phyloP scores from a whole-genome alignment of 37 sponge, comb jelly and placozoan genomes.

The Aplysina aerophoba region DNA sequence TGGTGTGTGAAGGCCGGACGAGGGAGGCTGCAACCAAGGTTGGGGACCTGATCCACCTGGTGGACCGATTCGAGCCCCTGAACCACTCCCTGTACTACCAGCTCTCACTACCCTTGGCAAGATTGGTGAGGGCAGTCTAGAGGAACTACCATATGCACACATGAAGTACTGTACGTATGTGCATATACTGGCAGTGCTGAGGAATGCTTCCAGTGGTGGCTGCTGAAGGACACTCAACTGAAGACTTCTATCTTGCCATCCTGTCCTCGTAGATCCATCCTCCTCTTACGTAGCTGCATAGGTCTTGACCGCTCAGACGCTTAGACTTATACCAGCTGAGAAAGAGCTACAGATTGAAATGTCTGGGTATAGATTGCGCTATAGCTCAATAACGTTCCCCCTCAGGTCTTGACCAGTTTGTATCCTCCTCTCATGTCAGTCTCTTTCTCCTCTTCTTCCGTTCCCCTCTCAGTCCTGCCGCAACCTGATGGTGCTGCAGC shows the following conservation, averaged over 20 bases:
- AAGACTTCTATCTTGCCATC: too few relatives aligned
- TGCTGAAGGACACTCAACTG: too few relatives aligned
- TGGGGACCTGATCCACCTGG: slow-evolving; percentile 69
- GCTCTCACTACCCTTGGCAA: slow-evolving; percentile 62
- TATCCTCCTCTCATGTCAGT: too few relatives aligned
- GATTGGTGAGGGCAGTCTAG: slow-evolving; percentile 86
- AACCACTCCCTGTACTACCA: slow-evolving; percentile 86
- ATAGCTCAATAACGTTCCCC: too few relatives aligned
- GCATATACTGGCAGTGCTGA: background rate
- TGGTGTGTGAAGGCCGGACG: slow-evolving; percentile 60
- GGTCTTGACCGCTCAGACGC: too few relatives aligned
- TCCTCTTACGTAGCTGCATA: too few relatives aligned
- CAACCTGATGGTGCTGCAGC: slow-evolving; percentile 66
- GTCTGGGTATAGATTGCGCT: background rate
- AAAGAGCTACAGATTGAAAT: too few relatives aligned
- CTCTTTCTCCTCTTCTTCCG: background rate
- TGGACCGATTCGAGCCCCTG: slow-evolving; percentile 87
- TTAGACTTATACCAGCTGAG: too few relatives aligned
- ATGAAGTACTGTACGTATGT: slow-evolving; percentile 11
- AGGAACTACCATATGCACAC: background rate
- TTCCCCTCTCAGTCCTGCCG: slow-evolving; percentile 70
- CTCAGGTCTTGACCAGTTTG: too few relatives aligned
- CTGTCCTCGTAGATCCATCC: too few relatives aligned
- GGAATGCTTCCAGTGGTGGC: background rate
- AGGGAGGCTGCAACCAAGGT: slow-evolving; percentile 70